These are phyloP conservation scores for Corythoichthys haematopterus DNA, from an alignment of 2,113 vertebrate species.

Conservation along the genomic window DNA sequence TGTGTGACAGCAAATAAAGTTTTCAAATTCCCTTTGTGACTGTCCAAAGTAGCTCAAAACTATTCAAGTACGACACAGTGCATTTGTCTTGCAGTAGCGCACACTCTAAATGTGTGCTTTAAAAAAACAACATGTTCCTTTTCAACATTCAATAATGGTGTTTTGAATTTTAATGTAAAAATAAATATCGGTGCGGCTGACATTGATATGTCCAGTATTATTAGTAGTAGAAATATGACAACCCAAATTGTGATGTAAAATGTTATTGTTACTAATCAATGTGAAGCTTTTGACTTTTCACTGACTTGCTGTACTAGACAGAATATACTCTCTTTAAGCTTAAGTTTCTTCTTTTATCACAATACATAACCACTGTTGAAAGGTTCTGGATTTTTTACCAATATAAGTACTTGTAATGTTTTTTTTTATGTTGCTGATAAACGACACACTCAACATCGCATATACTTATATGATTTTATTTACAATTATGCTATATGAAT, in stretches of 20 bases:
- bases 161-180: not conserved
- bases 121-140: not conserved
- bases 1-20: not conserved
- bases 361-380: not conserved
- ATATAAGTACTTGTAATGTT: not conserved
- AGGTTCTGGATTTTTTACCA: not conserved
- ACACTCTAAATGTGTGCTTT: not conserved
- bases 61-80: not conserved
- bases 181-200: conserved; percentile 1
- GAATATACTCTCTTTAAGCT: conserved; percentile 7
- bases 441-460: not conserved
- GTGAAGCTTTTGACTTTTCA: conserved; percentile 10
- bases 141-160: conserved; percentile 8
- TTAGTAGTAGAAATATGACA: conserved; percentile 12
- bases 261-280: conserved; percentile 18
- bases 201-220: conserved; percentile 10
- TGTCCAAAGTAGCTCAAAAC: not conserved
- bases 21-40: not conserved
- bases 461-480: not conserved
- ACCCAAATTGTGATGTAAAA: conserved; percentile 19
- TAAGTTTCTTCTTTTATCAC: conserved; percentile 19
- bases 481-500: not conserved
- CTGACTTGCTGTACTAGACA: not conserved
- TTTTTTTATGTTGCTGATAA: not conserved
- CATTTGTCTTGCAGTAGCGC: not conserved